These are phyloP conservation scores for Sarcophaga rosellei DNA, from an alignment of 2,888 invertebrate species.

Conservation along the genomic window DNA sequence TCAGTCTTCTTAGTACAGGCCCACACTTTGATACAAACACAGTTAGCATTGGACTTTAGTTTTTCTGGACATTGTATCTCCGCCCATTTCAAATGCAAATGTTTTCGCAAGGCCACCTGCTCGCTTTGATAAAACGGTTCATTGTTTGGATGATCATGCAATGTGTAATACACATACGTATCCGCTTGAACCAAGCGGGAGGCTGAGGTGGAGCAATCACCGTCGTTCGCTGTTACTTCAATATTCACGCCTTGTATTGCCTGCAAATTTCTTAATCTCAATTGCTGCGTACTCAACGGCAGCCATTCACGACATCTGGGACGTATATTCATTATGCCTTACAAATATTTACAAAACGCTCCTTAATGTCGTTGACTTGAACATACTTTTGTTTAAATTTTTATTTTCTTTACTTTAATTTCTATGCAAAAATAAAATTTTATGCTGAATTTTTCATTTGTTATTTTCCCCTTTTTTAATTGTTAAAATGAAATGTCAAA, in stretches of 20 bases:
- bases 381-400: constrained; percentile 38
- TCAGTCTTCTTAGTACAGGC: constrained; percentile 72
- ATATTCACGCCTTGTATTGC: constrained; percentile 88
- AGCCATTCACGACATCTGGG: constrained; percentile 77
- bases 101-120: constrained; percentile 85
- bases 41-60: constrained; percentile 81
- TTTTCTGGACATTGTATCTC: constrained; percentile 87
- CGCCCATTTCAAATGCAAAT: constrained; percentile 89
- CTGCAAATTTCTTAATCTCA: constrained; percentile 89
- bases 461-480: constrained; percentile 42
- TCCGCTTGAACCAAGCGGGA: constrained; percentile 75
- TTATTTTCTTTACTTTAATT: constrained; percentile 23
- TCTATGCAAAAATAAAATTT: constrained; percentile 28
- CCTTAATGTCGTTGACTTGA: neutral
- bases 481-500: constrained; percentile 56
- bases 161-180: constrained; percentile 88
- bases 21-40: constrained; percentile 80
- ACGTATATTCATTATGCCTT: constrained; percentile 73
- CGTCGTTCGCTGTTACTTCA: constrained; percentile 66
- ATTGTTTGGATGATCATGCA: constrained; percentile 90
- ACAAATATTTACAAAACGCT: constrained; percentile 21
- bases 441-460: constrained; percentile 45
- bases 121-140: constrained; percentile 93
- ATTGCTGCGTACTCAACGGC: constrained; percentile 92
- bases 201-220: constrained; percentile 4